Conservation (phyloP, 92 coral and sea anemone species). For the Chrysogorgia sp. region DNA sequence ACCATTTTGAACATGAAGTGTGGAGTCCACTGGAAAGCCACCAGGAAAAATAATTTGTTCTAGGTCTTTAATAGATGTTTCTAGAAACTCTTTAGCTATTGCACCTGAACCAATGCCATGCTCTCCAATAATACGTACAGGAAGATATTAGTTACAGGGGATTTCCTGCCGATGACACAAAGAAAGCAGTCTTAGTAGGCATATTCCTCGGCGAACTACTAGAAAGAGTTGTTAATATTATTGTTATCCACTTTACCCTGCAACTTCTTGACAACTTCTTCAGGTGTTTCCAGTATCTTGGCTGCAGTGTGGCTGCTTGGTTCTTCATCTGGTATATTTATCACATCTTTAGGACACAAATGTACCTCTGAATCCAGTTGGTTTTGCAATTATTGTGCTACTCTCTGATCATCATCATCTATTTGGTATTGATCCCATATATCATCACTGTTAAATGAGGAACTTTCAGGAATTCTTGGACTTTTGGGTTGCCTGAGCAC, state of each 20-base stretch:
- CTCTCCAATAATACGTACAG: slow-evolving; percentile 37
- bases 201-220: neutral
- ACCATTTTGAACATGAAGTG: slow-evolving; percentile 52
- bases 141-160: slow-evolving; percentile 8
- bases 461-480: too few species aligned
- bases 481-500: too few species aligned
- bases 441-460: too few species aligned
- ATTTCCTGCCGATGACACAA: slow-evolving; percentile 23
- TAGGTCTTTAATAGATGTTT: slow-evolving; percentile 11
- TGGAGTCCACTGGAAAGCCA: slow-evolving; percentile 51
- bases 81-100: slow-evolving; percentile 35
- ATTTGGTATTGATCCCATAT: neutral
- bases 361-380: neutral
- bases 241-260: neutral
- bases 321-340: neutral
- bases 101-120: too few species aligned
- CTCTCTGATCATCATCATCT: neutral
- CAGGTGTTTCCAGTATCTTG: neutral
- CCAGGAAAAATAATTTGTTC: slow-evolving; percentile 46
- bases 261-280: slow-evolving; percentile 2
- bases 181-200: slow-evolving; percentile 10
- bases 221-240: neutral
- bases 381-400: neutral
- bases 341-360: neutral
- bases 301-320: neutral